Base-by-base conservation (phyloP, 1,140 invertebrate species). In the Solenopsis fugax region DNA sequence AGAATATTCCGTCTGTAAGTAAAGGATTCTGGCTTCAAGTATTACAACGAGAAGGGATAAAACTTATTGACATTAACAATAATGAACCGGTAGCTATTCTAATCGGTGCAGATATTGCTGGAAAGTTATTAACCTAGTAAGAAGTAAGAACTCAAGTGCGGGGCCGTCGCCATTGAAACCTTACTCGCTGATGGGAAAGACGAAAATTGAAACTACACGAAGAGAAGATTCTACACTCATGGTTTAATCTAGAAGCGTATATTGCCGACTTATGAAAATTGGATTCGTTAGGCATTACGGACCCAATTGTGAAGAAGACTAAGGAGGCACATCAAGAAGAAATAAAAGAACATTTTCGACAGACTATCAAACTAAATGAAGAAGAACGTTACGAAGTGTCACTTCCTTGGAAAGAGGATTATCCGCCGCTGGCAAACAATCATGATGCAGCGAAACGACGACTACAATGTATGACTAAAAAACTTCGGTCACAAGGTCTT, bases 101-200 rank as follows among this genome's bases (percentile, higher is more conserved):
- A 34, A 92, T 93, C 34, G 93, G 91, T 4, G 87, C 92, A n/a
- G 92, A 94, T 82, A 67, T 94, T 16, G 90, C 88, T 13, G 93
- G 92, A 18, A 93, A 91, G 67, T 72, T 94, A 6, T 71, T 92
- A 3, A 94, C 94, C 0, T n/a, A 93, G 93, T 1, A n/a, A 10
- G 0, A 34, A 34, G 1, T 41, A 18, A 65, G 45, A 50, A 54
- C 75, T 13, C 45, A 91, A 21, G 3, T 58, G 9, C 72, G 91
- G 37, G 48, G 34, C 60, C 67, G 69, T 82, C 89, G 92, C 5
- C 64, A 87, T 93, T 0, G 91, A 94, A 76, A 93, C 93, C 18
- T 48, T 13, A 18, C 72, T 94, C 0, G 92, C 90, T 94, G 2
- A 89, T 92, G 75, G 93, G 93, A 13, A 88, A 90, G 48, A 65